These are phyloP conservation scores for Microctonus brassicae DNA, from an alignment of 2,888 invertebrate species.

Conservation along the genomic window DNA sequence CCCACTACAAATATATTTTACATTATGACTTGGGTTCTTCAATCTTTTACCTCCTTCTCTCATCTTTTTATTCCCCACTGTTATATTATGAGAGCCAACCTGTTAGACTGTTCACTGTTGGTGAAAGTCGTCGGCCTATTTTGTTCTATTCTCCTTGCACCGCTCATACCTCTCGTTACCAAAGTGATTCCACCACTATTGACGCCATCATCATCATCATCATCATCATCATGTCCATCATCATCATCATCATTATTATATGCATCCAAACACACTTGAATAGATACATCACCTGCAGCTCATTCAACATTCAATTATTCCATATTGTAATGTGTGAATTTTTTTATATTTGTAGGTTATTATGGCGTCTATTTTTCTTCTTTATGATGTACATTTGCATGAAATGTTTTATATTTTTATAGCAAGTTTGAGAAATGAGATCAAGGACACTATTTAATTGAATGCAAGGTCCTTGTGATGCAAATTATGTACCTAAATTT, in stretches of 20 bases:
- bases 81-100: slow-evolving; percentile 29
- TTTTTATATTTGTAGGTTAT: too few relatives aligned
- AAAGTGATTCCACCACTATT: too few relatives aligned
- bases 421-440: slow-evolving; percentile 3
- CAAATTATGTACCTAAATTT: slow-evolving; percentile 5
- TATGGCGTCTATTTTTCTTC: too few relatives aligned
- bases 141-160: slow-evolving; percentile 57
- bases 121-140: slow-evolving; percentile 69
- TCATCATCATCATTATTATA: too few relatives aligned
- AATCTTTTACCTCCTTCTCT: neutral
- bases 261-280: too few relatives aligned
- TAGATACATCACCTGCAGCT: too few relatives aligned
- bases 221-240: neutral
- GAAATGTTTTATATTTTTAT: too few relatives aligned
- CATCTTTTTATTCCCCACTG: neutral
- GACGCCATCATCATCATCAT: neutral
- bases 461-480: slow-evolving; percentile 10
- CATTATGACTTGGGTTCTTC: neutral
- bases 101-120: too few relatives aligned
- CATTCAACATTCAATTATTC: too few relatives aligned
- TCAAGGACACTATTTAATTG: slow-evolving; percentile 17
- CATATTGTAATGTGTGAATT: too few relatives aligned
- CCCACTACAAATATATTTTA: neutral
- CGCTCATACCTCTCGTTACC: neutral
- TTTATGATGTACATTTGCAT: too few relatives aligned